Evolutionary conservation across 2,113 vertebrate genomes (phyloP).

Genomic region (Oryzias woworae): DNA sequence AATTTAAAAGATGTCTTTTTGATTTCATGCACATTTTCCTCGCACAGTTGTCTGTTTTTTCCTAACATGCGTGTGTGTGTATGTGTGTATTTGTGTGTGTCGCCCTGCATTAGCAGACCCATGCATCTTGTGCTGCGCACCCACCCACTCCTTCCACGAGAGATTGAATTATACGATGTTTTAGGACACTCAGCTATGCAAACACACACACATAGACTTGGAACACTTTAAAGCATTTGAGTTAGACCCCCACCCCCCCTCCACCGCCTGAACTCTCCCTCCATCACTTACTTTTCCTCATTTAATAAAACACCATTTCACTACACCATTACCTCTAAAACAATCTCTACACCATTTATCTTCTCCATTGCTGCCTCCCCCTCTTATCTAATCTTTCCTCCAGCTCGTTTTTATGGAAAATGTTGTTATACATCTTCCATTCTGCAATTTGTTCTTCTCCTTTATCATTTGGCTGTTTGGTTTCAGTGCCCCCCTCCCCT

Average conservation of each 20-base stretch:
- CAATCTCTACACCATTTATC: constrained; percentile 40
- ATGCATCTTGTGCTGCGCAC: constrained; percentile 32
- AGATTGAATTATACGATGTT: constrained; percentile 41
- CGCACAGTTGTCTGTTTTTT: constrained; percentile 9
- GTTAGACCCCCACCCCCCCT: constrained; percentile 5
- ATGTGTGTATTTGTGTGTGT: constrained; percentile 8
- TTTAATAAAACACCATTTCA: constrained; percentile 61
- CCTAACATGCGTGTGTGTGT: background rate
- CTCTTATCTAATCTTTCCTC: constrained; percentile 39
- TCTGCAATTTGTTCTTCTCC: constrained; percentile 25
- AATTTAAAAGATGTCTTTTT: no score
- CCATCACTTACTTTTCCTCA: constrained; percentile 41
- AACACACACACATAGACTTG: no score
- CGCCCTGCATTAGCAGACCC: constrained; percentile 28
- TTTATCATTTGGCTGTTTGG: constrained; percentile 41
- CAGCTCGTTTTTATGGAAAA: constrained; percentile 9
- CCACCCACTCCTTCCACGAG: constrained; percentile 15
- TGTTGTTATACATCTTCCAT: constrained; percentile 37
- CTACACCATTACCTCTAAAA: constrained; percentile 25
- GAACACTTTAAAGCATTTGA: background rate
- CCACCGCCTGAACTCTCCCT: background rate
- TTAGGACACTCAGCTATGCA: no score
- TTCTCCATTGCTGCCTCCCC: constrained; percentile 18
- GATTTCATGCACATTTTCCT: no score
- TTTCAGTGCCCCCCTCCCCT: constrained; percentile 2